Base-by-base conservation (phyloP, 37 sponge, comb jelly and placozoan genomes). In the Chondrosia reniformis region DNA sequence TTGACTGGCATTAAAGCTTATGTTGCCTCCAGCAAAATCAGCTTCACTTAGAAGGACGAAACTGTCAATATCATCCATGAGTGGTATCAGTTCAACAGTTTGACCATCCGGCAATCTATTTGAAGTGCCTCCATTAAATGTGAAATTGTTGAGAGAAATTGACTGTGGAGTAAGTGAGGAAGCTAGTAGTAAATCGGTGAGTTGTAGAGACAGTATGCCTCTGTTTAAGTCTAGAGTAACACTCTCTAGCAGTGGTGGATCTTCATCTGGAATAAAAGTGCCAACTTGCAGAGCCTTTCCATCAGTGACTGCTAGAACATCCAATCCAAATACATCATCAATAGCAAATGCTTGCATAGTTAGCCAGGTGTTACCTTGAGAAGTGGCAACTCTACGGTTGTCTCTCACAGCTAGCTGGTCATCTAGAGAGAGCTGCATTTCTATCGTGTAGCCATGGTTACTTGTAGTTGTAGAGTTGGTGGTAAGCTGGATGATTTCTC, bases 341-440 rank as follows among this genome's bases (percentile, higher is more conserved):
- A 95, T 84, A 9, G 83, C 96, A 84, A 79, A 92, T 0, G 96
- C 96, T 52, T 95, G 96, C 81, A 95, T 84, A 17, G 88, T 86
- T 27, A 95, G 77, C 56, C 77, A 95, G 0, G 90, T 84, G 31
- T 73, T 95, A 7, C 41, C 46, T 21, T 13, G 31, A 15, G 31
- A 37, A 7, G 81, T 81, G 22, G 92, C 96, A 12, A 95, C 69
- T 22, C 44, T 79, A 5, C 63, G 79, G 21, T 83, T 88, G 46
- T 89, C 89, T 55, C 88, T 58, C n/a, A 95, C 67, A 34, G 75
- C 63, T 6, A 95, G 73, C 27, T 78, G 86, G 80, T 95, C 96
- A 22, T 66, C 76, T 12, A 79, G 41, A 31, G 90, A 83, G 7
- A 95, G 49, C 46, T 83, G 63, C 6, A 89, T 81, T 0, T 52